phyloP scores from a whole-genome alignment of 2,797 vertebrate species.

The Myoxocephalus aenaeus region DNA sequence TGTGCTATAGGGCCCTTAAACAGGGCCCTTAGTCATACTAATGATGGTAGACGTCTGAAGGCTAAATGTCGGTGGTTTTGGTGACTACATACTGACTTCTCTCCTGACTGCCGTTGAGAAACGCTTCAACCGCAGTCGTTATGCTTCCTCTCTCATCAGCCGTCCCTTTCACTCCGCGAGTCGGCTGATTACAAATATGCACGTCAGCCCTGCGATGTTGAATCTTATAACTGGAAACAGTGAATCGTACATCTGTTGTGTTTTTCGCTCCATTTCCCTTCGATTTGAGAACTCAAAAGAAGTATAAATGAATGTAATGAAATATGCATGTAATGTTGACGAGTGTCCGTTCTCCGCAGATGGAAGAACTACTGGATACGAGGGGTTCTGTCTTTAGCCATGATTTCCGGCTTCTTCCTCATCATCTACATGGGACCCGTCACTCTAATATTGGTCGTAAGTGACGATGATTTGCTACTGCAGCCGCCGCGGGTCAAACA shows the following conservation, averaged over 20 bases:
- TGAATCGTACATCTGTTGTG: no score
- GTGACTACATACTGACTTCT: no score
- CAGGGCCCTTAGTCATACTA: not conserved
- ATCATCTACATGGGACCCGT: constrained; percentile 95
- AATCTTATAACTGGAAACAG: not conserved
- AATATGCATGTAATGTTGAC: not conserved
- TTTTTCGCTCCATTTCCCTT: not conserved
- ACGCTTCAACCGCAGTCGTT: not conserved
- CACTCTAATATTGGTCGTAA: constrained; percentile 89
- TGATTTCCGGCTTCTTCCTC: constrained; percentile 94
- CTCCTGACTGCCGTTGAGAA: not conserved
- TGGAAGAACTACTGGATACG: constrained; percentile 99
- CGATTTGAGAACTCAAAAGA: not conserved
- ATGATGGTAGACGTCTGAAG: not conserved
- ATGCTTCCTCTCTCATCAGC: not conserved
- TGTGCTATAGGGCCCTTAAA: no score
- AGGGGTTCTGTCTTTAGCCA: constrained; percentile 93
- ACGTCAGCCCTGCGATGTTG: not conserved
- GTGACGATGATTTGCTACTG: constrained; percentile 21
- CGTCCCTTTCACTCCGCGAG: not conserved
- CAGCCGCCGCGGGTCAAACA: not conserved
- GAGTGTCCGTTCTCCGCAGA: constrained; percentile 75
- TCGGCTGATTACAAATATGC: constrained; percentile 4
- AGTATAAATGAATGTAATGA: not conserved
- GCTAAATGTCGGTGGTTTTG: not conserved